Percentiles rank a stretch among this genome's conserved stretches.
Conservation (phyloP, 2,113 vertebrate genomes). For the Pluvialis apricaria region DNA sequence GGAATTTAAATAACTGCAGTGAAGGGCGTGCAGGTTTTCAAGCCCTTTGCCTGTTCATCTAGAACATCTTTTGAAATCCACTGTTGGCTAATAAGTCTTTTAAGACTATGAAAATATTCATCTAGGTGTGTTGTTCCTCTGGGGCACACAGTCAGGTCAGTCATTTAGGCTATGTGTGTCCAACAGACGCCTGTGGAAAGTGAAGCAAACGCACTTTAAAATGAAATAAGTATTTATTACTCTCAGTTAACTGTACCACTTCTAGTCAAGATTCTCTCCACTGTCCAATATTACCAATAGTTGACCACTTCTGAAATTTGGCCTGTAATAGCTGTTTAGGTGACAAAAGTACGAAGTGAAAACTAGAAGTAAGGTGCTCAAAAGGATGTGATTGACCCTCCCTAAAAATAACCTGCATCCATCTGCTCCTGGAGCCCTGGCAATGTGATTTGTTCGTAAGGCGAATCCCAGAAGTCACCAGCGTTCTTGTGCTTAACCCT, state of each 20-base stretch:
- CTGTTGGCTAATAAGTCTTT: neutral
- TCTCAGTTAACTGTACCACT: neutral
- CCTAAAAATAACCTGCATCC: neutral
- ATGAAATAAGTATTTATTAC: neutral
- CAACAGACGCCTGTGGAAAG: neutral
- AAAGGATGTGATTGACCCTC: neutral
- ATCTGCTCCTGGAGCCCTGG: neutral
- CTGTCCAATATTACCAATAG: neutral
- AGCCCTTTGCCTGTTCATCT: neutral
- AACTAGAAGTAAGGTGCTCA: neutral
- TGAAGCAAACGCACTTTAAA: neutral
- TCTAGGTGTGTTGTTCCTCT: neutral
- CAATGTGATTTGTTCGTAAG: neutral
- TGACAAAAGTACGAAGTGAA: neutral
- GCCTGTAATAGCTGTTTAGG: neutral
- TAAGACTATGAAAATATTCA: neutral
- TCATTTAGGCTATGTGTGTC: neutral
- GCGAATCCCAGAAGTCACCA: neutral
- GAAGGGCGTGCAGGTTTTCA: neutral
- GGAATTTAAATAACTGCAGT: neutral
- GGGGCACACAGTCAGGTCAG: neutral
- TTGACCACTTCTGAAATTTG: neutral
- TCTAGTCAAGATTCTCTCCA: neutral
- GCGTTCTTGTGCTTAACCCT: fast-evolving
- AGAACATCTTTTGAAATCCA: neutral